These are phyloP conservation scores for Andrena fulva DNA, from an alignment of 2,888 invertebrate species.

Conservation along the genomic window DNA sequence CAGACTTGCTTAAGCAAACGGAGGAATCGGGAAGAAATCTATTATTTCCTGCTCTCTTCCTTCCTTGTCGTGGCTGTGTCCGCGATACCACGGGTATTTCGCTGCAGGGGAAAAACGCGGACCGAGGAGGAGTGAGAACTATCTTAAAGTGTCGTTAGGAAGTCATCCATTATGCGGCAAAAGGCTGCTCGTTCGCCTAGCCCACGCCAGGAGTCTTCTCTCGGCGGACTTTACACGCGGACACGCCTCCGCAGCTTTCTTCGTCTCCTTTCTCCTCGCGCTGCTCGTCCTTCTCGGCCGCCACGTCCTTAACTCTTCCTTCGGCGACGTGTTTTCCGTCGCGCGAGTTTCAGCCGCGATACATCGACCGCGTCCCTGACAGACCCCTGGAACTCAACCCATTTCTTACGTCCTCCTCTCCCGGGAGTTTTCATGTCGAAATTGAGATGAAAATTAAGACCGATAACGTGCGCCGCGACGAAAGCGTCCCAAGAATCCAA, in stretches of 20 bases:
- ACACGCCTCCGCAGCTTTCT: conserved; percentile 72
- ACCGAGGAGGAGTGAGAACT: conserved; percentile 76
- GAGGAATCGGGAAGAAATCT: conserved; percentile 71
- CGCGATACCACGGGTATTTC: conserved; percentile 43
- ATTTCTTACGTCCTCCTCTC: not conserved
- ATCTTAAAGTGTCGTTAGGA: conserved; percentile 83
- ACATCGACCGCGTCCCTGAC: conserved; percentile 5
- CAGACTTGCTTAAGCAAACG: conserved; percentile 25
- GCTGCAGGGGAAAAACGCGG: conserved; percentile 67
- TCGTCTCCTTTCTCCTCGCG: conserved; percentile 55
- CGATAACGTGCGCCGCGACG: no score
- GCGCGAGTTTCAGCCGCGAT: conserved; percentile 32
- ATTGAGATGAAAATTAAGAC: no score
- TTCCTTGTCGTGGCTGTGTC: conserved; percentile 14
- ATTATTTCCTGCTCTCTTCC: conserved; percentile 75
- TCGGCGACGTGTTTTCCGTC: conserved; percentile 47
- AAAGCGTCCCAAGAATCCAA: no score
- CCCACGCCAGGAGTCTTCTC: conserved; percentile 75
- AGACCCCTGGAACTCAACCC: not conserved
- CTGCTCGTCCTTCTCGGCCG: conserved; percentile 36
- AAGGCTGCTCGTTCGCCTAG: conserved; percentile 72
- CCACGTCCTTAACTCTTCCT: conserved; percentile 50
- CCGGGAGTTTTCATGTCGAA: not conserved
- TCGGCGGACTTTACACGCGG: conserved; percentile 70
- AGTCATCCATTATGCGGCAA: conserved; percentile 82